phyloP scores from a whole-genome alignment of 2,888 invertebrate species.

The Hirtodrosophila confusa region DNA sequence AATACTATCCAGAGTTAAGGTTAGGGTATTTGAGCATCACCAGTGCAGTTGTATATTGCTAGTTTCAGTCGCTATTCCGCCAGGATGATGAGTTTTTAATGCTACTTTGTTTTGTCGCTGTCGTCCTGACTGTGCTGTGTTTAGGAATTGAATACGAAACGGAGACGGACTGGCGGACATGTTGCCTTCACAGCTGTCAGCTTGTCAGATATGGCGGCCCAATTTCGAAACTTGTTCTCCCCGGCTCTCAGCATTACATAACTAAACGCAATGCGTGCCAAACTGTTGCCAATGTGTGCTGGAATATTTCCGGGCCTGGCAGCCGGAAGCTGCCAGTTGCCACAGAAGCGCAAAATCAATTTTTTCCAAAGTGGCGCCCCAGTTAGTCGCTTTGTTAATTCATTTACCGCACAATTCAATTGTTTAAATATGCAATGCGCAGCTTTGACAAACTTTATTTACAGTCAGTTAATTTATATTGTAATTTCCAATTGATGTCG shows the following conservation, averaged over 20 bases:
- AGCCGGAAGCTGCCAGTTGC: conserved; percentile 34
- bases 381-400: conserved; percentile 24
- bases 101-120: conserved; percentile 50
- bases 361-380: conserved; percentile 1
- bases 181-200: conserved; percentile 57
- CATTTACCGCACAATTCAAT: conserved; percentile 36
- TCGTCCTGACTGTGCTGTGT: too few relatives aligned
- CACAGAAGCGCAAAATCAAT: conserved; percentile 43
- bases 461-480: conserved; percentile 58
- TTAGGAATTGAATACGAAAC: too few relatives aligned
- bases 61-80: conserved; percentile 15
- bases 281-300: conserved; percentile 55
- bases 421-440: conserved; percentile 49
- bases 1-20: too few relatives aligned
- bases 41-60: conserved; percentile 8
- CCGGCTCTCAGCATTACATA: conserved; percentile 7
- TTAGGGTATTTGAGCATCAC: too few relatives aligned
- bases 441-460: conserved; percentile 39
- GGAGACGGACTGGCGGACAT: conserved; percentile 6
- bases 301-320: conserved; percentile 46
- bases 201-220: conserved; percentile 63
- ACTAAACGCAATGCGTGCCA: conserved; percentile 50
- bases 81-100: conserved; percentile 68
- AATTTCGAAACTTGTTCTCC: conserved; percentile 60
- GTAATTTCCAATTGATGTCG: conserved; percentile 57